Evolutionary conservation across 2,888 invertebrate species (phyloP).

Genomic region (Tipula confusa): DNA sequence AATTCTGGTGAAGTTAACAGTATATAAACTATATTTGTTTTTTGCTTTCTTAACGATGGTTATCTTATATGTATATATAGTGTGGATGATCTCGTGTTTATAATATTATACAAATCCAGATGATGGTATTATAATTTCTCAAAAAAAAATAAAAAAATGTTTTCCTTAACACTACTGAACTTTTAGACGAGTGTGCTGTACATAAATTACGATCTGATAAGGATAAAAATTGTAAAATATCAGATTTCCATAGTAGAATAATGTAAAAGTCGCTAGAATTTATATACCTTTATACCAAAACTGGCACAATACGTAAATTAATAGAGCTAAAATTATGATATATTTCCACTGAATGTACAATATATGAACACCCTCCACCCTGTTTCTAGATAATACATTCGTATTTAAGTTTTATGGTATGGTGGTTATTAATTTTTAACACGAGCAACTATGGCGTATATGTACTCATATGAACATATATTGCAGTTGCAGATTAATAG

Average conservation of each 20-base stretch:
- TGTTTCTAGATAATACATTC: no score
- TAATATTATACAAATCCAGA: neutral
- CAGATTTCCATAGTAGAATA: neutral
- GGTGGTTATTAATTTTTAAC: no score
- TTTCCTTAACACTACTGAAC: neutral
- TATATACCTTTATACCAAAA: neutral
- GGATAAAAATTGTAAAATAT: neutral
- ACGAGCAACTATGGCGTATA: no score
- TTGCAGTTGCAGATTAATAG: no score
- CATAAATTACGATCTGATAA: slow-evolving; percentile 6
- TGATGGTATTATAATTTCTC: neutral
- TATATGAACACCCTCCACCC: no score
- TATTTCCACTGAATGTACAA: no score
- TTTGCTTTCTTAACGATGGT: neutral
- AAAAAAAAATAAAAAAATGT: neutral
- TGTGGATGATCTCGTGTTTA: neutral
- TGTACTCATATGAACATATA: no score
- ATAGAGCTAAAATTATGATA: neutral
- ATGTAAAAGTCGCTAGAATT: neutral
- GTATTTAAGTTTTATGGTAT: no score
- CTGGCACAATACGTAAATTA: neutral
- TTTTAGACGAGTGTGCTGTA: neutral
- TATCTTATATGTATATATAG: neutral
- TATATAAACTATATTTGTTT: neutral
- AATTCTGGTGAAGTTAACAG: neutral